Conservation (phyloP, 1,140 invertebrate genomes). For the Pseudomyrmex flavicornis region DNA sequence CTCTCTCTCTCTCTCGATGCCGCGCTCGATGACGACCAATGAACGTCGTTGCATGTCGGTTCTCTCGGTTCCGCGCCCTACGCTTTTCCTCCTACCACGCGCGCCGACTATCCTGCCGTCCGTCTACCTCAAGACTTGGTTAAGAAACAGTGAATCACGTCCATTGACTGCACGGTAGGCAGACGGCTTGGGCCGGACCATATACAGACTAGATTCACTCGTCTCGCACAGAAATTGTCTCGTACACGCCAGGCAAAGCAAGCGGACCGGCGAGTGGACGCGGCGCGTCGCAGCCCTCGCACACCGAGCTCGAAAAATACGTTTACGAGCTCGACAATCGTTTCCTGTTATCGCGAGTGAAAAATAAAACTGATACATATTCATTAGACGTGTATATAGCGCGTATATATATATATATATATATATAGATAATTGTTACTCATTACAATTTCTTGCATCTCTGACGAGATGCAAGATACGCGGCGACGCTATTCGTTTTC, state of each 20-base stretch:
- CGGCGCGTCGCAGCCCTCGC: not conserved
- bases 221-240: slow-evolving; percentile 64
- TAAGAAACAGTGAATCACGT: slow-evolving; percentile 78
- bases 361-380: no score
- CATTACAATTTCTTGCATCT: no score
- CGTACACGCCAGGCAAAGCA: not conserved
- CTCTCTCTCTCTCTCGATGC: not conserved
- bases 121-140: slow-evolving; percentile 58
- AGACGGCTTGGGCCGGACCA: slow-evolving; percentile 78
- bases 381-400: no score
- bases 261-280: slow-evolving; percentile 13
- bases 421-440: no score
- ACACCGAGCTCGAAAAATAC: not conserved
- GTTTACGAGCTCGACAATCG: not conserved
- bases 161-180: slow-evolving; percentile 78
- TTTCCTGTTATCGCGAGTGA: not conserved
- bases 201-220: slow-evolving; percentile 82
- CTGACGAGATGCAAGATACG: no score
- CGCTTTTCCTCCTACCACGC: slow-evolving; percentile 33
- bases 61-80: slow-evolving; percentile 9
- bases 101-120: slow-evolving; percentile 41
- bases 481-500: no score
- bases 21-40: not conserved
- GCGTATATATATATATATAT: no score
- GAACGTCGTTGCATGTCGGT: no score